These are phyloP conservation scores for Diacarnus erythraeanus DNA, from an alignment of 37 sponge, comb jelly and placozoan species.

Conservation along the genomic window DNA sequence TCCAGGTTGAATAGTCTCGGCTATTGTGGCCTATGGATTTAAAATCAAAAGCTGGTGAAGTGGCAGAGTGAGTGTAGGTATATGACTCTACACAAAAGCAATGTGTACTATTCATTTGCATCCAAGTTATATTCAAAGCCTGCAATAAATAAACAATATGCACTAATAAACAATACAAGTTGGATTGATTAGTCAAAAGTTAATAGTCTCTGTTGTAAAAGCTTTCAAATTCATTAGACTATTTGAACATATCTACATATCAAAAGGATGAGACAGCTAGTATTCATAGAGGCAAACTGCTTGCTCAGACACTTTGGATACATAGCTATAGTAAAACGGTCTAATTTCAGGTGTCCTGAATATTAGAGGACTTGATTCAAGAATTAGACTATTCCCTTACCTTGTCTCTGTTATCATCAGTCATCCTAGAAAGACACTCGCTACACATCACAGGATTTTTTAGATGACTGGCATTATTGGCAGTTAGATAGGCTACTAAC, in stretches of 20 bases:
- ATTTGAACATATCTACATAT: no score
- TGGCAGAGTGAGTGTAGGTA: constrained; percentile 33
- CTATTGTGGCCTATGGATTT: constrained; percentile 8
- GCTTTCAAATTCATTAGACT: no score
- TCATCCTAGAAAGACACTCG: not conserved
- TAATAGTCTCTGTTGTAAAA: no score
- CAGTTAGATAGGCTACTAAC: constrained; percentile 32
- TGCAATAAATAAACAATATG: not conserved
- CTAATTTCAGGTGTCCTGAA: no score
- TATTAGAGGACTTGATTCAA: no score
- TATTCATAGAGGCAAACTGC: no score
- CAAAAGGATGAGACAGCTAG: no score
- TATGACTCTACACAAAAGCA: constrained; percentile 34
- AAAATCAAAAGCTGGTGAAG: constrained; percentile 62
- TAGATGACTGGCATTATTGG: not conserved
- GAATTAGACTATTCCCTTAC: not conserved
- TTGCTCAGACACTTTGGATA: no score
- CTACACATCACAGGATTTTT: not conserved
- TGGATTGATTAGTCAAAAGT: no score
- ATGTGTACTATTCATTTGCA: constrained; percentile 2
- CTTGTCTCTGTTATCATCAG: not conserved
- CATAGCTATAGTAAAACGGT: no score
- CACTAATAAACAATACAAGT: not conserved
- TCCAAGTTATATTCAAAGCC: not conserved
- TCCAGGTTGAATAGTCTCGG: constrained; percentile 76